These are phyloP conservation scores for Epistrophe eligans DNA, from an alignment of 2,888 invertebrate genomes.

Conservation along the genomic window DNA sequence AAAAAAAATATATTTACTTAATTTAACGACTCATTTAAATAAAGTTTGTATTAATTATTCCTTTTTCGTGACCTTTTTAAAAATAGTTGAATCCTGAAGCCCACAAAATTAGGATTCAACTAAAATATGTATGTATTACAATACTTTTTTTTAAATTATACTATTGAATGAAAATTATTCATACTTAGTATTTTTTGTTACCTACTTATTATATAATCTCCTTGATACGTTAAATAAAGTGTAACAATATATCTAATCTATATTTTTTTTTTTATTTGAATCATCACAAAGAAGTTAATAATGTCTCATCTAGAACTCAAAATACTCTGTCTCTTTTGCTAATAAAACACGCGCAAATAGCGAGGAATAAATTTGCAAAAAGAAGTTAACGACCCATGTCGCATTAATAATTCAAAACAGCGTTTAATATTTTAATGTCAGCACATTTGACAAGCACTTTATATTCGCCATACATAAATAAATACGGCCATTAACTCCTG, in stretches of 20 bases:
- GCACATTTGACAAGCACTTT: conserved; percentile 76
- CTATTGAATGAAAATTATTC: not conserved
- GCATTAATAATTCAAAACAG: conserved; percentile 76
- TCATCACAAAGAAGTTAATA: conserved; percentile 26
- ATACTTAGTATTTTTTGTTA: not conserved
- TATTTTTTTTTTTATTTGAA: not conserved
- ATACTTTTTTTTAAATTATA: not conserved
- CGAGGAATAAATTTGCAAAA: conserved; percentile 67
- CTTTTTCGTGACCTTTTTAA: no score
- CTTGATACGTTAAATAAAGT: not conserved
- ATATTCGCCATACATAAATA: conserved; percentile 76
- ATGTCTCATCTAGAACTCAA: conserved; percentile 29
- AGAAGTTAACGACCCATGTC: conserved; percentile 75
- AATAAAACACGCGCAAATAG: conserved; percentile 72
- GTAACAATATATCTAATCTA: not conserved
- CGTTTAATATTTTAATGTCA: conserved; percentile 76
- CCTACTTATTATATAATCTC: not conserved
- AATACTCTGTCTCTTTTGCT: conserved; percentile 32
- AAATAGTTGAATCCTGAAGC: no score
- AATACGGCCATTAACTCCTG: conserved; percentile 73
- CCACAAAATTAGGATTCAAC: no score
- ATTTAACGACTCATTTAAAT: no score
- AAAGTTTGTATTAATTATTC: no score
- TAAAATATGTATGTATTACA: no score
- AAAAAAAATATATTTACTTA: no score